Evolutionary conservation across 2,888 invertebrate species (phyloP).

Genomic region (Meliscaeva auricollis): DNA sequence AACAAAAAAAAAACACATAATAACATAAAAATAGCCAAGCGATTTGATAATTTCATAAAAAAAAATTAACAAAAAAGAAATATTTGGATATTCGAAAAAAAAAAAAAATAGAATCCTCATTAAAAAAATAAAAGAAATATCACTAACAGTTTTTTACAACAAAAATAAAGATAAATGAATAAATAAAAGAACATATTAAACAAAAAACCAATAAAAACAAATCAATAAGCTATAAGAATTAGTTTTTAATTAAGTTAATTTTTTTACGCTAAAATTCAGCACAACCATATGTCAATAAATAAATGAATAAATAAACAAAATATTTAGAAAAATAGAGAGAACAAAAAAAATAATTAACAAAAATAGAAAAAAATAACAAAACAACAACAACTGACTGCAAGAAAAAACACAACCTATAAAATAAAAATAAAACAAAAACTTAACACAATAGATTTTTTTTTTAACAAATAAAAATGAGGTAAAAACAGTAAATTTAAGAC

Average conservation of each 20-base stretch:
- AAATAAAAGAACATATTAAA: no score
- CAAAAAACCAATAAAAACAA: slow-evolving; percentile 27
- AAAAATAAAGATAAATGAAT: slow-evolving; percentile 22
- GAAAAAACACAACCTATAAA: slow-evolving; percentile 49
- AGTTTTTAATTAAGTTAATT: slow-evolving; percentile 64
- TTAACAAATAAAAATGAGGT: neutral
- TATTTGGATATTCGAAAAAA: slow-evolving; percentile 43
- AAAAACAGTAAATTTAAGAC: slow-evolving; percentile 57
- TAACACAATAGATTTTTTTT: slow-evolving; percentile 43
- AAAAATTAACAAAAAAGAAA: slow-evolving; percentile 17
- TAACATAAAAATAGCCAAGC: slow-evolving; percentile 57
- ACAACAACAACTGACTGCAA: slow-evolving; percentile 64
- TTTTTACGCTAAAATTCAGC: slow-evolving; percentile 71
- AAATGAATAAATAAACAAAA: slow-evolving; percentile 17
- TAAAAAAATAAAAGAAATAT: slow-evolving; percentile 30
- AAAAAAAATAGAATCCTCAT: slow-evolving; percentile 47
- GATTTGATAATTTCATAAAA: slow-evolving; percentile 67
- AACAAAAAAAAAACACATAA: slow-evolving; percentile 4
- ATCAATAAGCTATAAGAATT: slow-evolving; percentile 50
- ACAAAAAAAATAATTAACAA: slow-evolving; percentile 36
- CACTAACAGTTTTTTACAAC: slow-evolving; percentile 57
- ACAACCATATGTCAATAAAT: slow-evolving; percentile 62
- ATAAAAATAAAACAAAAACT: slow-evolving; percentile 42
- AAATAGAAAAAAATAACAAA: neutral
- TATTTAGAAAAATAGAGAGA: slow-evolving; percentile 22